Conservation (phyloP, 2,888 invertebrate genomes). For the Sicus ferrugineus region DNA sequence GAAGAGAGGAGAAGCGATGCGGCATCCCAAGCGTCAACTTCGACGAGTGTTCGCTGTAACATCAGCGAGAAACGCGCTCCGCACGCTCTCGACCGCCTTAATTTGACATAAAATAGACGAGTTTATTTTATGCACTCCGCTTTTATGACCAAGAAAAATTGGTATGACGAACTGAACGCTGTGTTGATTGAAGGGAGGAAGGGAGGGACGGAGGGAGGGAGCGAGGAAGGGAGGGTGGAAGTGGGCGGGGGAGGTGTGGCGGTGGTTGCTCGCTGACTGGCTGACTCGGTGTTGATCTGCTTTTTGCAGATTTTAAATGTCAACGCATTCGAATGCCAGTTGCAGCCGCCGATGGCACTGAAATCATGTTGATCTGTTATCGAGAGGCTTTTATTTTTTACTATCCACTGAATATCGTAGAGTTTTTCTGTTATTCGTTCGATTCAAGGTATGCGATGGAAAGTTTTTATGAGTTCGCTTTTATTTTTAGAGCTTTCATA, state of each 20-base stretch:
- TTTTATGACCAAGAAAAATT: neutral
- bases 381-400: neutral
- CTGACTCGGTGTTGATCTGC: neutral
- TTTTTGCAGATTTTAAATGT: neutral
- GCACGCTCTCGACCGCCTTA: conserved; percentile 4
- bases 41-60: no score
- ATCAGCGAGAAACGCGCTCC: neutral
- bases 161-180: neutral
- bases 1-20: no score
- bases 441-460: neutral
- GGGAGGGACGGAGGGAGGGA: no score
- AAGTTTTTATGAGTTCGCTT: neutral
- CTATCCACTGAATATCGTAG: neutral
- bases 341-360: no score
- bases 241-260: neutral
- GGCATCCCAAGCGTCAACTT: no score
- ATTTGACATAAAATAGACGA: conserved; percentile 17
- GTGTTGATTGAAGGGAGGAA: no score
- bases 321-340: neutral
- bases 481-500: no score
- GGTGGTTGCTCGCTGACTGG: neutral
- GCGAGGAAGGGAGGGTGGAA: neutral
- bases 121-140: neutral
- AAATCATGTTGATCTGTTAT: no score
- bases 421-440: neutral